phyloP scores from a whole-genome alignment of 1,140 invertebrate species.

The Lepeophtheirus salmonis region DNA sequence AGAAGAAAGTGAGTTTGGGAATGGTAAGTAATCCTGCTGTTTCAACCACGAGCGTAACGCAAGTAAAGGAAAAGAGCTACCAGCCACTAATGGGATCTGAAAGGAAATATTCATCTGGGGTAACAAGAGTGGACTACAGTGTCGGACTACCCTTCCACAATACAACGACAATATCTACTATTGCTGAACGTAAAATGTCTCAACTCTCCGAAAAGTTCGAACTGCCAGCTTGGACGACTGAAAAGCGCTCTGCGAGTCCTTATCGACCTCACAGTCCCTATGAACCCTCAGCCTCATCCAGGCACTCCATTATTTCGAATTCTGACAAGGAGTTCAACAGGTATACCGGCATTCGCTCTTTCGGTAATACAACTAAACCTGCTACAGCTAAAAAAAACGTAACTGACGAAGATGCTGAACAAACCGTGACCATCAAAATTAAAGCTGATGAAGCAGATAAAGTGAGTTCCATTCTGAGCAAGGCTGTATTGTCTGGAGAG shows the following conservation, averaged over 20 bases:
- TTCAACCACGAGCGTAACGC: not conserved
- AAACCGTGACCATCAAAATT: not conserved
- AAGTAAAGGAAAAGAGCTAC: not conserved
- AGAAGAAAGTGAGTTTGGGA: no score
- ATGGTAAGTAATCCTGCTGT: no score
- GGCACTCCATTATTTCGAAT: no score
- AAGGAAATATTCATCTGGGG: not conserved
- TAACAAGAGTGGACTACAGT: not conserved
- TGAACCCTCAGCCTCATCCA: not conserved
- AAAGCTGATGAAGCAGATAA: not conserved
- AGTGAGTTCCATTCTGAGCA: not conserved
- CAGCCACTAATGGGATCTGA: not conserved
- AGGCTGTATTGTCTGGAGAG: not conserved
- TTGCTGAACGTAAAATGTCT: not conserved
- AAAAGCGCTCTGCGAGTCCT: not conserved
- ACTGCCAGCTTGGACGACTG: not conserved
- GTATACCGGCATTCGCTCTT: not conserved
- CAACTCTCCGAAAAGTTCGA: not conserved
- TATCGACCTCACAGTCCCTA: not conserved
- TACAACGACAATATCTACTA: not conserved
- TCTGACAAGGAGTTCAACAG: not conserved
- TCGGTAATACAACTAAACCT: not conserved
- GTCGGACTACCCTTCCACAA: not conserved
- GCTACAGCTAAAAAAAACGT: not conserved
- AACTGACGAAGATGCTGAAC: not conserved